Base-by-base conservation (phyloP, 2,797 vertebrate genomes). In the Hippoglossus hippoglossus region DNA sequence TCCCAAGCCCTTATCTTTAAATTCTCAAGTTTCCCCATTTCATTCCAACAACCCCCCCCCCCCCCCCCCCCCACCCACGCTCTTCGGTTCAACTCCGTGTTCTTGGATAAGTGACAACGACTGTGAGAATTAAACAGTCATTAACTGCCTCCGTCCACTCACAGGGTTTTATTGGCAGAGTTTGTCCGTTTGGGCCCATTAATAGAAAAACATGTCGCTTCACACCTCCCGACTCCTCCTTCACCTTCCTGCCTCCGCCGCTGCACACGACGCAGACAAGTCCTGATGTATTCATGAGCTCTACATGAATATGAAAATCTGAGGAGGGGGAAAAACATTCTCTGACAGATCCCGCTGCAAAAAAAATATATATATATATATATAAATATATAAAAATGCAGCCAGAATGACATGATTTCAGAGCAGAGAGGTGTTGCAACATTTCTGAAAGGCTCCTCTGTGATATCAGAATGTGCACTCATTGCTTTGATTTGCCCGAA, bases 241-340 rank as follows among this genome's bases (percentile, higher is more conserved):
- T 44, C 56, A 71, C 46, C 47, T 6, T 25, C 22, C 59, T 70
- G 41, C 69, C 73, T 75, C 41, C 73, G 41, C 31, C 31, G 56
- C 9, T 24, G 72, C 75, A 63, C n/a, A 9, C 15, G 67, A 76
- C 39, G 63, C 49, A 68, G 46, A 55, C 13, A 53, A 62, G 62
- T 50, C 61, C n/a, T 67, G 67, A 83, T 77, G 66, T 63, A 78
- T 85, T 83, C 76, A 76, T 75, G 66, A 75, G 77, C 63, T 26
- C 12, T 19, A 2, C 44, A 56, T 83, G 75, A 83, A 80, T 83
- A 84, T 85, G 71, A 79, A 85, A 74, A 81, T 81, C 63, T 50
- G 65, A 70, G 28, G 36, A 9, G 34, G 34, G 61, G 44, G 18
- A 24, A 6, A 58, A 56, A 63, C 67, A 69, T 73, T 67, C 51